Evolutionary conservation across 23 tunicate genomes (phyloP).

Genomic region (Aplidium turbinatum): DNA sequence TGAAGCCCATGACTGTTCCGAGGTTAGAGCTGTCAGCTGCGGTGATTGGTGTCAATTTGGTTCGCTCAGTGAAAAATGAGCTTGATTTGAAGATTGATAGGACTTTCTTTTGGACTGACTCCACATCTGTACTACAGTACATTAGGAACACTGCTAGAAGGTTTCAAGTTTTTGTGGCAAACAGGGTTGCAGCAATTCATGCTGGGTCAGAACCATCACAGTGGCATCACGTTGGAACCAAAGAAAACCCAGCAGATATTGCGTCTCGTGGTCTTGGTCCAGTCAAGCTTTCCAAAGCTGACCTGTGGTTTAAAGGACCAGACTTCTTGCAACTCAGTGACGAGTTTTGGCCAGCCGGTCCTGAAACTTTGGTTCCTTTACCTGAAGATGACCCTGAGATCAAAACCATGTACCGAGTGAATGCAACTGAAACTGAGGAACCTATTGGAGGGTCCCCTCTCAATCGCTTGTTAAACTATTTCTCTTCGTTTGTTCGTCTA

Average conservation of each 20-base stretch:
- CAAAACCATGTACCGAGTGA: too few species aligned
- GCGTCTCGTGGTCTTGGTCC: slow-evolving; percentile 5
- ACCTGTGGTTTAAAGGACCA: slow-evolving; percentile 4
- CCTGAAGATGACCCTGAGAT: too few species aligned
- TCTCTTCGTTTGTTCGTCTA: too few species aligned
- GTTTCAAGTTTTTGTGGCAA: slow-evolving; percentile 25
- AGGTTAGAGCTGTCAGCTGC: slow-evolving; percentile 35
- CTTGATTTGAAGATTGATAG: neutral
- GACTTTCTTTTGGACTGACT: slow-evolving; percentile 33
- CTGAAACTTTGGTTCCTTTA: too few species aligned
- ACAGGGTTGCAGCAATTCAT: slow-evolving; percentile 24
- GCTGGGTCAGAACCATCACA: neutral
- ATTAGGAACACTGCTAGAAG: slow-evolving; percentile 12
- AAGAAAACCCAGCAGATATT: slow-evolving; percentile 15
- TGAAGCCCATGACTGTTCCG: slow-evolving; percentile 15
- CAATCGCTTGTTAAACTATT: too few species aligned
- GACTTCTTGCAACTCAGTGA: too few species aligned
- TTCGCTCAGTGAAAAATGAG: neutral
- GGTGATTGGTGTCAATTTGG: slow-evolving; percentile 16
- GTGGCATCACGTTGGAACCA: slow-evolving; percentile 32
- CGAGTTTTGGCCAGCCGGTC: too few species aligned
- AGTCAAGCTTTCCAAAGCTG: neutral
- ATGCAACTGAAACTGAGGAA: too few species aligned
- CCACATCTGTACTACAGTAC: slow-evolving; percentile 30
- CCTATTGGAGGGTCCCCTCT: too few species aligned